Evolutionary conservation across 92 coral and sea anemone genomes (phyloP), one percentile per base, ranked within the genome.

Genomic region (Siderastrea siderea): DNA sequence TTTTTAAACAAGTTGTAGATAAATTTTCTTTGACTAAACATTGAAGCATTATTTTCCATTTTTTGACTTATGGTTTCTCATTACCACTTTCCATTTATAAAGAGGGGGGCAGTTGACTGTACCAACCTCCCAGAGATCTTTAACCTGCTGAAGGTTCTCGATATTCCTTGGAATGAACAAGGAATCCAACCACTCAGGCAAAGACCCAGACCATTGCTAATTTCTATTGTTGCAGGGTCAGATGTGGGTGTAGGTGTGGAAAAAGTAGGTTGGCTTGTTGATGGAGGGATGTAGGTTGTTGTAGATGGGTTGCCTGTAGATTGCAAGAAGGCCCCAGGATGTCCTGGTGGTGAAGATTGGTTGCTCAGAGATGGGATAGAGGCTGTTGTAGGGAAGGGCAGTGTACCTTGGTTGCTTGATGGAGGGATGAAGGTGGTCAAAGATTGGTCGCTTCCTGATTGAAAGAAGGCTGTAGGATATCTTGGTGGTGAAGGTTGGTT

Each of bases 11-110:
- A 15, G 19, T 72, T 58, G 60, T 83, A 81, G 6, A 89, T 77
- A 45, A 51, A 68, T 45, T 89, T 81, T 64, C 92, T 67, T 76
- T 89, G 92, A 77, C 82, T 89, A 47, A 61, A 89, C 55, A 89
- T 63, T 47, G 92, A 89, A 47, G 89, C 64, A 60, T 89, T 87
- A n/a, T 71, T 89, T 89, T 79, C 89, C 77, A 50, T 64, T 78
- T 53, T 76, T 76, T 53, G 81, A 74, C 74, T 59, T 84, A 47
- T 86, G 67, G 4, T 19, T 86, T 69, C 92, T 44, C 92, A 89
- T 89, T 19, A 46, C 48, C 4, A 55, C 59, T 54, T 85, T 89
- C 92, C 89, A 84, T 55, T 89, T 75, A 61, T 65, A 59, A 11
- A 89, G 80, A 62, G 82, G 89, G 47, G 89, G 92, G 67, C 92